Base-by-base conservation (phyloP, 2,113 vertebrate genomes). In the Campylomormyrus tamandua region DNA sequence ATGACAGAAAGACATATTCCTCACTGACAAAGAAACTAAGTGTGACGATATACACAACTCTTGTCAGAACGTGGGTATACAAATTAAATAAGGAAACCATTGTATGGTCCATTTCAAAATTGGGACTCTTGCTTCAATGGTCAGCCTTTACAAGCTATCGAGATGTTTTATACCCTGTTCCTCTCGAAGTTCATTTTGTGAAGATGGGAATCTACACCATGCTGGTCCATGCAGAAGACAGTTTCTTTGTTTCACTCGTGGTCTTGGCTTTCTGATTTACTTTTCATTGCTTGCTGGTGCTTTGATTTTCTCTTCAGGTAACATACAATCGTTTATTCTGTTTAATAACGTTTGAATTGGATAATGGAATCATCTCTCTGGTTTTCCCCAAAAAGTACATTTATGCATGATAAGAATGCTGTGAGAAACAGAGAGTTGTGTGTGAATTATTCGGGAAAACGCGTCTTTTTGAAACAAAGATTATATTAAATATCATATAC, bases 51-150 rank as follows among this genome's bases (percentile, higher is more conserved):
- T 92, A 85, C 90, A 91, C 87, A 93, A 48, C 27, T 66, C 42
- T 46, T 90, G 31, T 90, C 89, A 74, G 52, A 58, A 88, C 85
- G 58, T 90, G 49, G 89, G 21, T 52, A 89, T 89, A 45, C 87
- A 70, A 49, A 83, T 50, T 87, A 92, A 92, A 93, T 92, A 93
- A 91, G 86, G 87, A 87, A 91, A 58, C 87, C 88, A 92, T 83
- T 80, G 89, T 66, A 93, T 90, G 91, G 86, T 91, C 91, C 89
- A 89, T 90, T 88, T 92, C 21, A 91, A 45, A 80, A 91, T 49
- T 83, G 56, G 46, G 74, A 84, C 87, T 58, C 56, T 83, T 80
- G 46, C 83, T 89, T 21, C 53, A 9, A 48, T 19, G n/a, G 39
- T 89, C 8, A 31, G 56, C 48, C 31, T 53, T 27, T 50, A 87